These are phyloP conservation scores for Nesoenas mayeri DNA, from an alignment of 2,113 vertebrate genomes.

Conservation along the genomic window DNA sequence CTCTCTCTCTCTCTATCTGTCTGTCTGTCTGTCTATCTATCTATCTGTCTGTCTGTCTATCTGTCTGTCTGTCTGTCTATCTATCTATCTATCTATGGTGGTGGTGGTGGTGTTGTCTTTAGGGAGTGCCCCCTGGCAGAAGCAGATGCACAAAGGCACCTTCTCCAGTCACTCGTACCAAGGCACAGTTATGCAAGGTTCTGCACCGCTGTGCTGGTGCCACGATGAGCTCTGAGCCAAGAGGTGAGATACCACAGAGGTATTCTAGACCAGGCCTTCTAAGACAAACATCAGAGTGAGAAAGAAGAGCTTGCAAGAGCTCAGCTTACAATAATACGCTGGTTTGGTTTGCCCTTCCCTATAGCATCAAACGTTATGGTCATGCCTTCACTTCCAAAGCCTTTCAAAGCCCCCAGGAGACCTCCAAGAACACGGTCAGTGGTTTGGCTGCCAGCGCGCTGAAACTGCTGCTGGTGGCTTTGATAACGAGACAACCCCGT, in stretches of 20 bases:
- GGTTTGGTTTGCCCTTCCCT: background rate
- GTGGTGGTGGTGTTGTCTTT: background rate
- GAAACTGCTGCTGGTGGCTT: background rate
- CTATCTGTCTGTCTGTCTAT: too few relatives aligned
- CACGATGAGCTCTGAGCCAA: background rate
- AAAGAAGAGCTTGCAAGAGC: background rate
- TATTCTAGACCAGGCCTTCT: constrained; percentile 14
- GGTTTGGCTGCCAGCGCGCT: background rate
- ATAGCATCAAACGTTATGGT: background rate
- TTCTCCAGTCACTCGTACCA: background rate
- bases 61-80: too few relatives aligned
- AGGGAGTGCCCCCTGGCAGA: background rate
- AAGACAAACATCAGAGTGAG: constrained; percentile 2
- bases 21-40: too few relatives aligned
- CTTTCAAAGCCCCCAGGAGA: background rate
- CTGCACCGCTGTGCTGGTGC: background rate
- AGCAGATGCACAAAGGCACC: background rate
- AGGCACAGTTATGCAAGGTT: background rate
- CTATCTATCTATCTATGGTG: too few relatives aligned
- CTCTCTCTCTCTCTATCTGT: too few relatives aligned
- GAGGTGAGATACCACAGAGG: background rate
- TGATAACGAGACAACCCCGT: background rate
- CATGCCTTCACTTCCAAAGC: background rate
- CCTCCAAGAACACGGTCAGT: fast-evolving
- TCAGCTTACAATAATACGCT: fast-evolving